Conservation (phyloP, 2,797 vertebrate species). For the Melanotaenia pygmaea region DNA sequence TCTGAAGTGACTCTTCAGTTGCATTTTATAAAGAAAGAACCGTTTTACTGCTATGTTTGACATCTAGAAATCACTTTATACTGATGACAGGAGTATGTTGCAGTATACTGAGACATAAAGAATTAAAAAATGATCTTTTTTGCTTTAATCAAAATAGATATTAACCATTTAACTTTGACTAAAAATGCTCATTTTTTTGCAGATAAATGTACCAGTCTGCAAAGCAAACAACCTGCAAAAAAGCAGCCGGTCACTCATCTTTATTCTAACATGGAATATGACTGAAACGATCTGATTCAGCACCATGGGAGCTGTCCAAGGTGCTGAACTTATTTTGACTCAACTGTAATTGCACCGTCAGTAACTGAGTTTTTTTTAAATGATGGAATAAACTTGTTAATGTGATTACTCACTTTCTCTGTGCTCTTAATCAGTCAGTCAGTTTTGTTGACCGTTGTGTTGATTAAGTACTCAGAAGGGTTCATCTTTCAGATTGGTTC, state of each 20-base stretch:
- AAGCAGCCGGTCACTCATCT: too few relatives aligned
- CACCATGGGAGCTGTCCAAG: constrained; percentile 19
- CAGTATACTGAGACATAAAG: neutral
- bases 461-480: neutral
- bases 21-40: neutral
- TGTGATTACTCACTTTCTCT: neutral
- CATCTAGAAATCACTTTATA: neutral
- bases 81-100: neutral
- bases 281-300: neutral
- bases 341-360: too few relatives aligned
- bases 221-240: too few relatives aligned
- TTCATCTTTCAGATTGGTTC: neutral
- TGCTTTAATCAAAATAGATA: too few relatives aligned
- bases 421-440: neutral
- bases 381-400: neutral
- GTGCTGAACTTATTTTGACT: constrained; percentile 5
- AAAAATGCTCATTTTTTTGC: too few relatives aligned
- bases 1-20: neutral
- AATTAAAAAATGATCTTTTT: neutral
- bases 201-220: too few relatives aligned
- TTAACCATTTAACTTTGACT: too few relatives aligned
- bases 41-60: neutral
- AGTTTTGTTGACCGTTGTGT: neutral
- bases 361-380: neutral
- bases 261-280: too few relatives aligned